Evolutionary conservation across 2,113 vertebrate genomes (phyloP).

Genomic region (Nycticryphes semicollaris): DNA sequence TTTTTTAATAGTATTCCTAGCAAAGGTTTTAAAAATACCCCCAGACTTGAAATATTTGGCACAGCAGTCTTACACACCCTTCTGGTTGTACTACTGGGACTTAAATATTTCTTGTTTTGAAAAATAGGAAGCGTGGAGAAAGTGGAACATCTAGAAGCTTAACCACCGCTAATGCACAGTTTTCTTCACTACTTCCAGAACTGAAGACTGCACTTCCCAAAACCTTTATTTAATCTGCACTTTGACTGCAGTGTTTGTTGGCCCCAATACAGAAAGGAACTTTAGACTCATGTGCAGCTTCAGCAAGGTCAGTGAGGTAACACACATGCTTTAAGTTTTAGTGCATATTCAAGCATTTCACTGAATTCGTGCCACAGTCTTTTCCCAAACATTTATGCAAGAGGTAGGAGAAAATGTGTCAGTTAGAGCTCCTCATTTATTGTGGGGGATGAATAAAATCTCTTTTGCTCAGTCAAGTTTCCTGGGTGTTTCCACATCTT

Average conservation of each 20-base stretch:
- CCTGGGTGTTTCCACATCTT: background rate
- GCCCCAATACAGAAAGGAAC: background rate
- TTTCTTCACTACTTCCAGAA: background rate
- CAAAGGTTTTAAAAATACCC: background rate
- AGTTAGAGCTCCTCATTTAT: background rate
- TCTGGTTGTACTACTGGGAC: background rate
- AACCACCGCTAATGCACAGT: background rate
- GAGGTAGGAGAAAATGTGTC: background rate
- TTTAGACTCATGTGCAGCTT: background rate
- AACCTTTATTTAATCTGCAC: background rate
- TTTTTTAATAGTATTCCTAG: background rate
- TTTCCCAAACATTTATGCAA: slow-evolving; percentile 1
- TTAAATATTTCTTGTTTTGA: background rate
- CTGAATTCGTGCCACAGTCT: background rate
- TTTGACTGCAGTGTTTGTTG: background rate
- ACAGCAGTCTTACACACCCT: background rate
- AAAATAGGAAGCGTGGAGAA: background rate
- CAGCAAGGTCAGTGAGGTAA: background rate
- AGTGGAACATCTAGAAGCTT: background rate
- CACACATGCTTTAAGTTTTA: background rate
- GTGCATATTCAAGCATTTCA: background rate
- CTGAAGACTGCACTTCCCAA: background rate
- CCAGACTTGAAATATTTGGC: background rate
- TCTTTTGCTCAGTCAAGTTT: background rate
- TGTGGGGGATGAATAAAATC: background rate